These are phyloP conservation scores for Gisinianus flammeolus DNA, from an alignment of 2,888 invertebrate species.

Conservation along the genomic window DNA sequence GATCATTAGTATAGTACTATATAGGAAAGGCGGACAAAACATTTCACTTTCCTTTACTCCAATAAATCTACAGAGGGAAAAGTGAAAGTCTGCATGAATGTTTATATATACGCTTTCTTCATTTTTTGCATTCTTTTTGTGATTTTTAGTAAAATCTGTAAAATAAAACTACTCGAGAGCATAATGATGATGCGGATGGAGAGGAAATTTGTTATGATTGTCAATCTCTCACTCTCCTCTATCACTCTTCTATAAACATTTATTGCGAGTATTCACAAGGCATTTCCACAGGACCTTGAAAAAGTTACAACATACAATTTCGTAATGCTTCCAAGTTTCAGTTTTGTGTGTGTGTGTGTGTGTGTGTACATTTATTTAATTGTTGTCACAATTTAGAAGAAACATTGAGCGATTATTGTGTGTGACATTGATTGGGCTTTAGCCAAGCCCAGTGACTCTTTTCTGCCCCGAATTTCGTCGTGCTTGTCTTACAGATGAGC, in stretches of 20 bases:
- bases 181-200: neutral
- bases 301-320: neutral
- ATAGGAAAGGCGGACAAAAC: too few relatives aligned
- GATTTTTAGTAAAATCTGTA: too few relatives aligned
- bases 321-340: neutral
- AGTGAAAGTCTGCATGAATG: too few relatives aligned
- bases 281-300: neutral
- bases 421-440: conserved; percentile 34
- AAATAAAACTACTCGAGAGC: too few relatives aligned
- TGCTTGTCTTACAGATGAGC: neutral
- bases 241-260: neutral
- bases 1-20: too few relatives aligned
- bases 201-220: neutral
- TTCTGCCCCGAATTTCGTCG: neutral
- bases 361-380: conserved; percentile 34
- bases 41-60: too few relatives aligned
- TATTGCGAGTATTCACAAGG: neutral
- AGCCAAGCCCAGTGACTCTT: conserved; percentile 13
- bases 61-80: too few relatives aligned
- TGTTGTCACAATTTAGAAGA: conserved; percentile 25
- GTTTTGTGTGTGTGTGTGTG: too few relatives aligned
- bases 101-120: too few relatives aligned
- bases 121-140: too few relatives aligned
- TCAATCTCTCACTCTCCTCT: neutral
- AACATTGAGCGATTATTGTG: conserved; percentile 35